phyloP scores from a whole-genome alignment of 2,113 vertebrate genomes.

The Synchiropus splendidus region DNA sequence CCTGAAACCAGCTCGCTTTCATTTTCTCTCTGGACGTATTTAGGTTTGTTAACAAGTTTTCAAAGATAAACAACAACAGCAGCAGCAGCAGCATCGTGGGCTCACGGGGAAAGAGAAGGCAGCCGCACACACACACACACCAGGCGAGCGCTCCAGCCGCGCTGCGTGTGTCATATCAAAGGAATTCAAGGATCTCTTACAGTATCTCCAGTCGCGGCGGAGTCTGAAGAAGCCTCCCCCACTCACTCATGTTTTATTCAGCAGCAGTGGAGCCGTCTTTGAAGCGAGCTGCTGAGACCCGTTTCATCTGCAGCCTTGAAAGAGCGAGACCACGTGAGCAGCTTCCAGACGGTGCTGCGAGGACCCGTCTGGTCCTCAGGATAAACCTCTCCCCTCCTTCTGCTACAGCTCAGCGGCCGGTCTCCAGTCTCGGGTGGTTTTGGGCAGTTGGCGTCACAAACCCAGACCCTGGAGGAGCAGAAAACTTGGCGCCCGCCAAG shows the following conservation, averaged over 20 bases:
- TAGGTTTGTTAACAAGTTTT: constrained; percentile 21
- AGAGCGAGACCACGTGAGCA: constrained; percentile 37
- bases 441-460: no score
- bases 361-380: no score
- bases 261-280: constrained; percentile 51
- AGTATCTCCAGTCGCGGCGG: constrained; percentile 35
- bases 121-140: background rate
- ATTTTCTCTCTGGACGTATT: constrained; percentile 32
- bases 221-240: constrained; percentile 26
- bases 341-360: no score
- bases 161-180: constrained; percentile 57
- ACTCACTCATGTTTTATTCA: constrained; percentile 69
- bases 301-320: constrained; percentile 42
- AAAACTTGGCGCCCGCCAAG: no score
- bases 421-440: no score
- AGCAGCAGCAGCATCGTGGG: no score
- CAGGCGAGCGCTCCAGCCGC: constrained; percentile 36
- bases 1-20: constrained; percentile 28
- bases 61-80: background rate
- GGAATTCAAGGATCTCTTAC: constrained; percentile 40
- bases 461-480: no score
- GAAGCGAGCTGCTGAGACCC: constrained; percentile 48
- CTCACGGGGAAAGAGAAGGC: background rate
- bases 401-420: no score
- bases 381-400: no score